These are phyloP conservation scores for Sesia bembeciformis DNA, from an alignment of 2,888 invertebrate species.

Conservation along the genomic window DNA sequence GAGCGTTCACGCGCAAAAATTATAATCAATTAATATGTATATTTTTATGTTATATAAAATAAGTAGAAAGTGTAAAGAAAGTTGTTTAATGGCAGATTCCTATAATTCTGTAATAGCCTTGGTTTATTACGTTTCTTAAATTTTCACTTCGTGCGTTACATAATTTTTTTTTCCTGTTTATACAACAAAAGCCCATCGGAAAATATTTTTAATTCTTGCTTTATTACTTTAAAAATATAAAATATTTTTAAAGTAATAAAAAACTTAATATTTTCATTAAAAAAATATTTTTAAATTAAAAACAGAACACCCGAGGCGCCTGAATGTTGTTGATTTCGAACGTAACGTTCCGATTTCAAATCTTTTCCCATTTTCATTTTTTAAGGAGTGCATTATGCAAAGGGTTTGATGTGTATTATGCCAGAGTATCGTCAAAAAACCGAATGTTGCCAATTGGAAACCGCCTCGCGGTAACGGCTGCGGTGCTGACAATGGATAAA, in stretches of 20 bases:
- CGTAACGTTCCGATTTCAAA: too few species aligned
- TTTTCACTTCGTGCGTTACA: background rate
- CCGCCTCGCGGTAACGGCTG: slow-evolving; percentile 20
- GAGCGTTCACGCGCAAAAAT: slow-evolving; percentile 1
- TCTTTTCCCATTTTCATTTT: too few species aligned
- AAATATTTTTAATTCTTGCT: too few species aligned
- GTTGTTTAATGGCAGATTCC: background rate
- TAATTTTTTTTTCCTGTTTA: background rate
- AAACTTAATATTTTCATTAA: too few species aligned
- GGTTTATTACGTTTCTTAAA: background rate
- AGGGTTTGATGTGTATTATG: too few species aligned
- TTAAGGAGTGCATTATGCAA: too few species aligned
- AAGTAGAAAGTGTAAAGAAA: slow-evolving; percentile 6
- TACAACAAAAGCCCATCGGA: too few species aligned
- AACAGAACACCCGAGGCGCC: too few species aligned
- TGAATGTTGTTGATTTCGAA: too few species aligned
- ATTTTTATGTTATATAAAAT: background rate
- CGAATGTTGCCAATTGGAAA: slow-evolving; percentile 19
- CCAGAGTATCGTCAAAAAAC: background rate
- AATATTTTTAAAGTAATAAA: too few species aligned
- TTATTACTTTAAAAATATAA: too few species aligned
- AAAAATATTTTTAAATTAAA: too few species aligned
- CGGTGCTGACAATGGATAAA: slow-evolving; percentile 49
- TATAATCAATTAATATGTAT: background rate
- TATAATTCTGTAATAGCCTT: background rate